Evolutionary conservation across 2,888 invertebrate species (phyloP).

Genomic region (Noctua comes): DNA sequence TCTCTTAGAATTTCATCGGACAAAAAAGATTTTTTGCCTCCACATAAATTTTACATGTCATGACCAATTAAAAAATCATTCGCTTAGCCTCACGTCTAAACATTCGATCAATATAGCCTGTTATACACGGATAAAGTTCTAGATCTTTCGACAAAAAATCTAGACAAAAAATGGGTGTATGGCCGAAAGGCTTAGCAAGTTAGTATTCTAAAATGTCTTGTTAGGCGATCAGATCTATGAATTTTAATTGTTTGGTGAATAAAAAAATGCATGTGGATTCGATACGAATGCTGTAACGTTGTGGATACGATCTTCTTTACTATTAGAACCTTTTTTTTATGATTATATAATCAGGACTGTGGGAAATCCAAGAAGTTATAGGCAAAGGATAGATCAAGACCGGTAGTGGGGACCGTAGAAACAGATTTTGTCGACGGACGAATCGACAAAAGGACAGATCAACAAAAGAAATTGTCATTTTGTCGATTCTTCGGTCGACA

Average conservation of each 20-base stretch:
- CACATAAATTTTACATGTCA: slow-evolving; percentile 55
- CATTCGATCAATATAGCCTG: slow-evolving; percentile 55
- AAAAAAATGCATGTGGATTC: slow-evolving; percentile 14
- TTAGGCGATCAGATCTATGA: slow-evolving; percentile 39
- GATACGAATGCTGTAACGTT: slow-evolving; percentile 15
- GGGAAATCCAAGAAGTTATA: too few relatives aligned
- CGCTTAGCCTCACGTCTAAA: slow-evolving; percentile 54
- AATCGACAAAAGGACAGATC: too few relatives aligned
- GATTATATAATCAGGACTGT: background rate
- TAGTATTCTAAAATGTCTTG: slow-evolving; percentile 35
- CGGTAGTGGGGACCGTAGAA: too few relatives aligned
- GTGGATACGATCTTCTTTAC: slow-evolving; percentile 1
- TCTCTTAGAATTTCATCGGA: slow-evolving; percentile 12
- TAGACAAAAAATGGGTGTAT: slow-evolving; percentile 48
- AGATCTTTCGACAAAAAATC: slow-evolving; percentile 51
- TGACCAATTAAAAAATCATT: slow-evolving; percentile 62
- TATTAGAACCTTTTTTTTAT: slow-evolving; percentile 2
- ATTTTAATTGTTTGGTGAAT: slow-evolving; percentile 55
- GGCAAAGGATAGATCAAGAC: too few relatives aligned
- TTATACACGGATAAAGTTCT: slow-evolving; percentile 43
- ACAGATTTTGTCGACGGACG: too few relatives aligned
- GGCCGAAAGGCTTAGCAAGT: slow-evolving; percentile 45
- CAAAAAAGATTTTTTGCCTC: slow-evolving; percentile 47
- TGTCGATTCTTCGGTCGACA: too few relatives aligned
- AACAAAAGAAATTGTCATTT: too few relatives aligned